A percentile compares a stretch with the other conserved stretches of the same genome.
These are phyloP conservation scores for Austrofundulus limnaeus DNA, from an alignment of 2,113 vertebrate species.

Conservation along the genomic window DNA sequence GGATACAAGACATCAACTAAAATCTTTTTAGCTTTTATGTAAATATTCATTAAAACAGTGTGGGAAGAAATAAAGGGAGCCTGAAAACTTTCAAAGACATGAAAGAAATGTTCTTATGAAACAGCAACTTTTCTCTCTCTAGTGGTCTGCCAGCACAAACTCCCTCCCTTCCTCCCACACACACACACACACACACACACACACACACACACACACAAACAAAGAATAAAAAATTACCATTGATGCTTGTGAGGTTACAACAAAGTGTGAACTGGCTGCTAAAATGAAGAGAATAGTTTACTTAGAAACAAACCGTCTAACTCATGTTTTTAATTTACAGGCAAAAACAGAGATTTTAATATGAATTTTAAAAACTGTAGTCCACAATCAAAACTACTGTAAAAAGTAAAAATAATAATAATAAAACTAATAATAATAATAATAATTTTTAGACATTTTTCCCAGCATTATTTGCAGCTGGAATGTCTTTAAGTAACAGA, in stretches of 20 bases:
- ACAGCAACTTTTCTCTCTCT: conserved; percentile 40
- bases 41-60: conserved; percentile 24
- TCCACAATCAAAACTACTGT: no score
- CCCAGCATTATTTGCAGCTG: no score
- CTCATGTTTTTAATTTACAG: no score
- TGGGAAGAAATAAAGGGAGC: conserved; percentile 12
- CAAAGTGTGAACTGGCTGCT: conserved; percentile 19
- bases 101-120: conserved; percentile 33
- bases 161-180: not conserved
- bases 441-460: no score
- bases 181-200: no score
- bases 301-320: conserved; percentile 39
- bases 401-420: no score
- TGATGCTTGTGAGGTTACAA: conserved; percentile 57
- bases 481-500: no score
- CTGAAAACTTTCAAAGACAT: conserved; percentile 36
- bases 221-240: conserved; percentile 62
- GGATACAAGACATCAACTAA: conserved; percentile 13
- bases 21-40: conserved; percentile 26
- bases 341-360: no score
- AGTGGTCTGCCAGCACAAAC: conserved; percentile 25
- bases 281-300: conserved; percentile 26
- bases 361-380: no score
- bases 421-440: no score
- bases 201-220: no score